phyloP scores from a whole-genome alignment of 2,113 vertebrate genomes.

The Cathartes aura region DNA sequence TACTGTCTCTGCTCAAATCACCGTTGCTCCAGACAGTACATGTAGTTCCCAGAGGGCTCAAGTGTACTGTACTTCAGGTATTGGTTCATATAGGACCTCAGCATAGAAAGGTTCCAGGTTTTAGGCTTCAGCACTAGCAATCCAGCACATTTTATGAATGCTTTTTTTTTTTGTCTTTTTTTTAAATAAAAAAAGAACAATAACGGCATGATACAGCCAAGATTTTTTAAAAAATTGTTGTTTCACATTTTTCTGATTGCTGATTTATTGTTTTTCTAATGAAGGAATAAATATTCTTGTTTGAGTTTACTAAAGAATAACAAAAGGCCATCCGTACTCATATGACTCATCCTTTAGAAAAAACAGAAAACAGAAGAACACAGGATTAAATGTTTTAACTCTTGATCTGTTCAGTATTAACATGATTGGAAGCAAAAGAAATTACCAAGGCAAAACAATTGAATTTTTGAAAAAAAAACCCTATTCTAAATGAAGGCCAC shows the following conservation, averaged over 20 bases:
- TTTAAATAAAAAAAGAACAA: background rate
- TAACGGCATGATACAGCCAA: background rate
- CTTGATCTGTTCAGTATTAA: background rate
- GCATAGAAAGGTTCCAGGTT: background rate
- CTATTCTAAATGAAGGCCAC: background rate
- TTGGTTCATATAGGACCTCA: background rate
- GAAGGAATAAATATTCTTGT: slow-evolving; percentile 9
- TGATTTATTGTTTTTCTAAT: slow-evolving; percentile 26
- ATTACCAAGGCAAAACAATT: background rate
- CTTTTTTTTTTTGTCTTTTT: background rate
- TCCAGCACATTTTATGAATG: background rate
- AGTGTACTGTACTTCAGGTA: background rate
- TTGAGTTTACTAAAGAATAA: slow-evolving; percentile 41
- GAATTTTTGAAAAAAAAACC: background rate
- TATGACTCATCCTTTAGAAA: slow-evolving; percentile 36
- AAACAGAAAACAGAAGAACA: background rate
- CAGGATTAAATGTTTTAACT: slow-evolving; percentile 21
- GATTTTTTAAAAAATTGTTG: background rate
- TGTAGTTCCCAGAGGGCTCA: background rate
- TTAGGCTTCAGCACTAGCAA: background rate
- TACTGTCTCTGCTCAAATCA: background rate
- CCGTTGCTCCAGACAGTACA: background rate
- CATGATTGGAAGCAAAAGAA: background rate
- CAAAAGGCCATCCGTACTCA: background rate
- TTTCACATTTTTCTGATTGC: background rate